Base-by-base conservation (phyloP, 2,888 invertebrate genomes). In the Caenorhabditis doughertyi region DNA sequence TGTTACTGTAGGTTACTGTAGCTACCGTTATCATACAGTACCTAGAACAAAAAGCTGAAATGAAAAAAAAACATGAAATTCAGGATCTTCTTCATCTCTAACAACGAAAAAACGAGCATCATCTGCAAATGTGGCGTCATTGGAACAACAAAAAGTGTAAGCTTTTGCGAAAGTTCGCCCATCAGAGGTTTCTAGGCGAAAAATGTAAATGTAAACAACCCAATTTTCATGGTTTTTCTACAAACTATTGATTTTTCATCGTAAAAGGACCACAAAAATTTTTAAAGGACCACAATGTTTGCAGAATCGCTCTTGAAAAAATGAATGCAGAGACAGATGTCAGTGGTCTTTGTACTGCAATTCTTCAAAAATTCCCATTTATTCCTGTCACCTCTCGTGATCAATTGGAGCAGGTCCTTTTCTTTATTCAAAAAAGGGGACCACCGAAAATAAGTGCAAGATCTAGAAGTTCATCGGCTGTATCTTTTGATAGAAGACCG, bases 351-450 rank as follows among this genome's bases (percentile, higher is more conserved):
- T 96, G 96, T 0, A 94, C 94, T 89, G 95, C 96, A 93, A 95
- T 97, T 25, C 94, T 96, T 64, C 95, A 95, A 85, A 95, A 95
- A 92, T 96, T 96, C 92, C 95, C 84, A 9, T 67, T 95, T 91
- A 96, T 97, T 89, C 96, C 96, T 92, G 95, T 95, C 84, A 95
- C 95, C 25, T 95, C 96, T 91, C 92, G 95, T 56, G 94, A 94
- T 16, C 96, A 97, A 93, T 95, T 97, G 23, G 96, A 96, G 92
- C 96, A 96, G 92, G 94, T 96, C 49, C 95, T 97, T 90, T 95
- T 95, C 92, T 96, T 96, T 92, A 93, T 97, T 76, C 95, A 96
- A 92, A 96, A 95, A 92, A 94, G 80, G 27, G 65, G 79, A 7
- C 70, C n/a, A 44, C 62, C 55, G 5, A 16, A 29, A 42, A 56